Percentiles rank a stretch among this genome's conserved stretches.
Evolutionary conservation across 2,888 invertebrate species (phyloP).

Genomic region (Caradrina clavipalpis): DNA sequence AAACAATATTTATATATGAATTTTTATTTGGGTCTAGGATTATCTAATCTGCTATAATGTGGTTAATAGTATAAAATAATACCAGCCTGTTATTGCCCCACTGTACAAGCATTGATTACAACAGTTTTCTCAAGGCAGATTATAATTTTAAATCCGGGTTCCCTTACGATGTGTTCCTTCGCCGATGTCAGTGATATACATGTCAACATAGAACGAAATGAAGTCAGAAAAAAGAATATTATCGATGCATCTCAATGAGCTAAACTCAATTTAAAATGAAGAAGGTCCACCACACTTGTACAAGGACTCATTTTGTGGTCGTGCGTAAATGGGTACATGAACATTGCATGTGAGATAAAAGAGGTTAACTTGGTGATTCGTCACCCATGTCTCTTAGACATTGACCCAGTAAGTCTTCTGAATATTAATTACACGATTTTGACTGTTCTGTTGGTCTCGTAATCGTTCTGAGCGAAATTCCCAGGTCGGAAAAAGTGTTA

Average conservation of each 20-base stretch:
- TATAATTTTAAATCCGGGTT: too few relatives aligned
- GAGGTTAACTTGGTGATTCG: conserved; percentile 63
- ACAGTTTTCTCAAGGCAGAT: too few relatives aligned
- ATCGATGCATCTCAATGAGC: conserved; percentile 23
- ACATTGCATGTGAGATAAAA: conserved; percentile 43
- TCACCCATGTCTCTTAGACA: conserved; percentile 71
- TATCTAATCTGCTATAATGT: background rate
- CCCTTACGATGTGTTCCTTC: too few relatives aligned
- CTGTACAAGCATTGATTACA: too few relatives aligned
- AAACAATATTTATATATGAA: too few relatives aligned
- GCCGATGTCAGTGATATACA: too few relatives aligned
- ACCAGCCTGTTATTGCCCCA: too few relatives aligned
- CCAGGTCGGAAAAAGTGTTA: too few relatives aligned
- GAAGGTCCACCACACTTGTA: conserved; percentile 39
- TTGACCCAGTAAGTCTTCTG: conserved; percentile 78
- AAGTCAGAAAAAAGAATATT: conserved; percentile 2
- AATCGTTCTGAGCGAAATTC: too few relatives aligned
- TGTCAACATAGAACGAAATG: too few relatives aligned
- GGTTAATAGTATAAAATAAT: background rate
- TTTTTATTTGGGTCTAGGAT: too few relatives aligned
- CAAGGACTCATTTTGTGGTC: conserved; percentile 47
- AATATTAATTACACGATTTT: conserved; percentile 74
- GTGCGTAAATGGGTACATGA: conserved; percentile 51
- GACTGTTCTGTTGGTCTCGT: background rate
- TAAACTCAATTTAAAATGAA: conserved; percentile 26